Evolutionary conservation across 2,113 vertebrate species (phyloP).

Genomic region (Prochilodus magdalenae): DNA sequence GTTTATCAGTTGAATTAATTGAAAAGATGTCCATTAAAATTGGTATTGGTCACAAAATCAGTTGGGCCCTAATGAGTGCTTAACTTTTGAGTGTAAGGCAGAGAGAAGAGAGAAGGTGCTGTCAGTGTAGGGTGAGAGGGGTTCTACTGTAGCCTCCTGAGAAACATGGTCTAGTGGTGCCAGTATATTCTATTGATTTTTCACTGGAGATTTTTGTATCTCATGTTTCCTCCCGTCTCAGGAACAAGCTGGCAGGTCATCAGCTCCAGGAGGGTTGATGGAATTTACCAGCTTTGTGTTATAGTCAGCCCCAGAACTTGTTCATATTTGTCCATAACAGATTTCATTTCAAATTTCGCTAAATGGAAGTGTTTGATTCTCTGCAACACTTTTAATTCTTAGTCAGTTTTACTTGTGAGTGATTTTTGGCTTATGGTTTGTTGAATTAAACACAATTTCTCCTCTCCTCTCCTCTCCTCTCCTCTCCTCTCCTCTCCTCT

Average conservation of each 20-base stretch:
- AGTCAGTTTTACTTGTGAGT: background rate
- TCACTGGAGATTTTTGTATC: slow-evolving; percentile 17
- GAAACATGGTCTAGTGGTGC: slow-evolving; percentile 19
- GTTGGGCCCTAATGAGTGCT: too few relatives aligned
- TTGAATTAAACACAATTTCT: background rate
- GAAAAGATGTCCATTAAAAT: too few relatives aligned
- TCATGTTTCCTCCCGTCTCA: slow-evolving; percentile 22
- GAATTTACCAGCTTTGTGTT: background rate
- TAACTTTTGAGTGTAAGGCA: background rate
- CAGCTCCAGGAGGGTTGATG: slow-evolving; percentile 13
- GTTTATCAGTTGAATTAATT: too few relatives aligned
- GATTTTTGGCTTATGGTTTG: background rate
- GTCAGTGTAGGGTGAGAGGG: slow-evolving; percentile 34
- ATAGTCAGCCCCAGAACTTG: background rate
- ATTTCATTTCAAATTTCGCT: background rate
- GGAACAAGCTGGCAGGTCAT: slow-evolving; percentile 23
- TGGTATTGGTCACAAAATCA: too few relatives aligned
- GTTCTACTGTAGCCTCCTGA: background rate
- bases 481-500: too few relatives aligned
- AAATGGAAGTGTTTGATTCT: background rate
- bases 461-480: background rate
- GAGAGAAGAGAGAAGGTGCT: background rate
- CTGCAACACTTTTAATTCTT: background rate
- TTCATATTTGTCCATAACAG: slow-evolving; percentile 10
- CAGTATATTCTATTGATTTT: slow-evolving; percentile 27